These are phyloP conservation scores for Hydra vulgaris DNA, from an alignment of 30 jellyfish, hydroid and myxozoan genomes.

Conservation along the genomic window DNA sequence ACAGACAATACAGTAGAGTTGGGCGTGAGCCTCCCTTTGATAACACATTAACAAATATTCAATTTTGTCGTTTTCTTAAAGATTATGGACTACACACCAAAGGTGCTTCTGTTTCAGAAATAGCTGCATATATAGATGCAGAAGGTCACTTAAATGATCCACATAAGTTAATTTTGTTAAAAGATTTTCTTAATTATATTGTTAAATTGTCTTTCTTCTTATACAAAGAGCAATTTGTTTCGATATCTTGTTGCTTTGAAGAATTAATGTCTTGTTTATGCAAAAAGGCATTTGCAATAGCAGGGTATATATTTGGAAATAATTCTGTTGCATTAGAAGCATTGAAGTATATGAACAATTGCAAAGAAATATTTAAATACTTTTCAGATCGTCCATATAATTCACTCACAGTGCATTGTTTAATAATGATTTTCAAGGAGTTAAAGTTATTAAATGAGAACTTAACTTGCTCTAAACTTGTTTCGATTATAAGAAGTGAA, in stretches of 20 bases:
- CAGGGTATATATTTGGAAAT: slow-evolving; percentile 30
- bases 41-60: slow-evolving; percentile 63
- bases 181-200: slow-evolving; percentile 51
- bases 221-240: slow-evolving; percentile 16
- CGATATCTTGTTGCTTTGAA: slow-evolving; percentile 33
- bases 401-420: slow-evolving; percentile 35
- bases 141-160: slow-evolving; percentile 20
- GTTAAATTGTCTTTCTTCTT: slow-evolving; percentile 36
- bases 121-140: slow-evolving; percentile 24
- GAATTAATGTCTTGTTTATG: slow-evolving; percentile 33
- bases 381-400: neutral
- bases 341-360: slow-evolving; percentile 28
- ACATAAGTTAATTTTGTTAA: slow-evolving; percentile 33
- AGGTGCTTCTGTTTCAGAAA: slow-evolving; percentile 42
- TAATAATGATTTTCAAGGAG: slow-evolving; percentile 44
- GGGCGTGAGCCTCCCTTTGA: slow-evolving; percentile 48
- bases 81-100: slow-evolving; percentile 44
- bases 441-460: slow-evolving; percentile 28
- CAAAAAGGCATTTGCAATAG: slow-evolving; percentile 32
- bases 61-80: slow-evolving; percentile 61
- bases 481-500: slow-evolving; percentile 32
- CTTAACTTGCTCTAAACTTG: slow-evolving; percentile 39
- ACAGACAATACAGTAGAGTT: slow-evolving; percentile 76
- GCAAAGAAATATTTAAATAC: slow-evolving; percentile 28
- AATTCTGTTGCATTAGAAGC: slow-evolving; percentile 32